These are phyloP conservation scores for Manis pentadactyla DNA, from an alignment of 2,797 vertebrate genomes.

Conservation along the genomic window DNA sequence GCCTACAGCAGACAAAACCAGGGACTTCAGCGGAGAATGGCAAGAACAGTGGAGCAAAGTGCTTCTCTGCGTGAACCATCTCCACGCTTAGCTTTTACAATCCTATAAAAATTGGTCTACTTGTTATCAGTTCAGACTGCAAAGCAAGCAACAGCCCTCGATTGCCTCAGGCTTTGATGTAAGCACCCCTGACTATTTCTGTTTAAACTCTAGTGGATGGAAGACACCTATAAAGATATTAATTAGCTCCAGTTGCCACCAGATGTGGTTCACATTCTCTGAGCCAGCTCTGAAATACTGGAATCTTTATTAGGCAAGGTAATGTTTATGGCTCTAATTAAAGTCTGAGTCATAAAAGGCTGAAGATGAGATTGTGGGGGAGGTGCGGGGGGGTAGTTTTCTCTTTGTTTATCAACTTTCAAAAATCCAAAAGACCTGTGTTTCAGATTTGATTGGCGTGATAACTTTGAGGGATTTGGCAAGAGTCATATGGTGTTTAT, in stretches of 20 bases:
- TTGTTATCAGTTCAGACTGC: constrained; percentile 85
- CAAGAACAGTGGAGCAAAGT: constrained; percentile 77
- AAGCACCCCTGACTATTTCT: constrained; percentile 86
- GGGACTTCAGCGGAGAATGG: constrained; percentile 72
- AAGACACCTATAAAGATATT: constrained; percentile 91
- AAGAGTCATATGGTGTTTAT: neutral
- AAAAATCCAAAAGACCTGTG: neutral
- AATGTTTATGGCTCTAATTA: constrained; percentile 89
- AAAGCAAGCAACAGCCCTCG: constrained; percentile 79
- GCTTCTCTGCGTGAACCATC: constrained; percentile 83
- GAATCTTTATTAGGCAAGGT: constrained; percentile 89
- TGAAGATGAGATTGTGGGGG: constrained; percentile 61
- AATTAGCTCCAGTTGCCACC: constrained; percentile 90
- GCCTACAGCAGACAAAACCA: constrained; percentile 70
- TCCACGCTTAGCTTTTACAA: constrained; percentile 85
- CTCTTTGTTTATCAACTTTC: constrained; percentile 72
- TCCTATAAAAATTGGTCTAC: constrained; percentile 88
- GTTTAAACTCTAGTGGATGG: constrained; percentile 85
- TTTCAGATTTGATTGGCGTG: neutral
- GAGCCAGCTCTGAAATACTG: constrained; percentile 83
- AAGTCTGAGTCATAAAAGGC: constrained; percentile 84
- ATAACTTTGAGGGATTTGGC: constrained; percentile 33
- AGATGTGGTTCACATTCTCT: constrained; percentile 85
- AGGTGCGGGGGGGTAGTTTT: neutral
- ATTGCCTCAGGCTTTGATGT: constrained; percentile 85